Evolutionary conservation across 2,797 vertebrate species (phyloP), one percentile per base, ranked within the genome.

Genomic region (Sciurus carolinensis): DNA sequence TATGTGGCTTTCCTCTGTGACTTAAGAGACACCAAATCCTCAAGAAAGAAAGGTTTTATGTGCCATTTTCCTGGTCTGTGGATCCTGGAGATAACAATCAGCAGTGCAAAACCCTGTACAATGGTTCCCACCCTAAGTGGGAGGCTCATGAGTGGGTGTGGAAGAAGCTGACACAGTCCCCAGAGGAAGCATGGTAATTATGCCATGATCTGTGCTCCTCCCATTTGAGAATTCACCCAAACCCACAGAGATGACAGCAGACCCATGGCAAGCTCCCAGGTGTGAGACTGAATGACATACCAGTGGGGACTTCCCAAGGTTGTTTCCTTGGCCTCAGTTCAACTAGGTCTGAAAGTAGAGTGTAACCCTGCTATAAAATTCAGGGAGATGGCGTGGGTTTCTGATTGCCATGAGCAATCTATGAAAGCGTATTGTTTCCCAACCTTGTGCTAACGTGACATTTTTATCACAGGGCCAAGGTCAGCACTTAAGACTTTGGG

Each of bases 131-230:
- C 64, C 30, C 33, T 10, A 47, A 89, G 66, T 66, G 62, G n/a
- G 59, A 67, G 36, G 44, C 59, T 93, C 52, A 20, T 30, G n/a
- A 69, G 79, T 39, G 47, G 86, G 73, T 90, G 39, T 94, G 76
- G 82, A 92, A 83, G 52, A 95, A 79, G 67, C 76, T 59, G 33
- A 79, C 50, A 67, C 15, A 33, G 47, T 57, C 64, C 64, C 30
- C 33, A 28, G 36, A 20, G 22, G 66, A 36, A 94, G 71, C 28
- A 95, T 83, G 30, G 47, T 59, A 85, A 96, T 87, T 91, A 96
- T 13, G 24, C n/a, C 17, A 1, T 47, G 57, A 83, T 87, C 62
- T 91, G 20, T 67, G 26, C 24, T 72, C 57, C 85, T 95, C 36
- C 69, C 62, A 77, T n/a, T 10, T 91, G 47, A 90, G 44, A 91